phyloP scores from a whole-genome alignment of 2,888 invertebrate species.

The Pilophorus perplexus region DNA sequence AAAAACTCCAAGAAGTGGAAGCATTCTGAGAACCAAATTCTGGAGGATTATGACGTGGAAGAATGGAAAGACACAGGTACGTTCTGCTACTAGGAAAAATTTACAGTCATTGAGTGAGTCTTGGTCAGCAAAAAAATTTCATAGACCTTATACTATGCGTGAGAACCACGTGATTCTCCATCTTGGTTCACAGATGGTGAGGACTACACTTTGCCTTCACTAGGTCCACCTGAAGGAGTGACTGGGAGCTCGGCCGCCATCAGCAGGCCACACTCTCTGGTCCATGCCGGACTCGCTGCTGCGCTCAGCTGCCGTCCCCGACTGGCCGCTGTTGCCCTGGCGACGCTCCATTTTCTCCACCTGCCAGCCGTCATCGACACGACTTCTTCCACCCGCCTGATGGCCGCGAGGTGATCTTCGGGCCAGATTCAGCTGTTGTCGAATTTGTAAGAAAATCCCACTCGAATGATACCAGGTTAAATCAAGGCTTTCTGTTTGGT shows the following conservation, averaged over 20 bases:
- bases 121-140: too few relatives aligned
- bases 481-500: too few relatives aligned
- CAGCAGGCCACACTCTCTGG: not conserved
- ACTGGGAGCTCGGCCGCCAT: constrained; percentile 29
- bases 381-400: too few relatives aligned
- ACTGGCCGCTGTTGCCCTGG: not conserved
- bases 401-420: too few relatives aligned
- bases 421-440: too few relatives aligned
- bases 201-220: constrained; percentile 43
- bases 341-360: not conserved
- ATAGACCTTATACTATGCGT: too few relatives aligned
- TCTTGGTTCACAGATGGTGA: constrained; percentile 40
- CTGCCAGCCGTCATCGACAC: not conserved
- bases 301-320: not conserved
- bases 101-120: not conserved
- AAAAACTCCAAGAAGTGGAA: constrained; percentile 42
- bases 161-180: constrained; percentile 11
- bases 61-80: constrained; percentile 46
- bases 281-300: not conserved
- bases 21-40: constrained; percentile 46
- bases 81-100: not conserved
- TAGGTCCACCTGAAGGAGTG: constrained; percentile 43
- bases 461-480: too few relatives aligned
- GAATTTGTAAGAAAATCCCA: too few relatives aligned
- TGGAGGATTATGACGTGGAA: constrained; percentile 47